Evolutionary conservation across 1,140 invertebrate genomes (phyloP).

Genomic region (Drosophila cardini): DNA sequence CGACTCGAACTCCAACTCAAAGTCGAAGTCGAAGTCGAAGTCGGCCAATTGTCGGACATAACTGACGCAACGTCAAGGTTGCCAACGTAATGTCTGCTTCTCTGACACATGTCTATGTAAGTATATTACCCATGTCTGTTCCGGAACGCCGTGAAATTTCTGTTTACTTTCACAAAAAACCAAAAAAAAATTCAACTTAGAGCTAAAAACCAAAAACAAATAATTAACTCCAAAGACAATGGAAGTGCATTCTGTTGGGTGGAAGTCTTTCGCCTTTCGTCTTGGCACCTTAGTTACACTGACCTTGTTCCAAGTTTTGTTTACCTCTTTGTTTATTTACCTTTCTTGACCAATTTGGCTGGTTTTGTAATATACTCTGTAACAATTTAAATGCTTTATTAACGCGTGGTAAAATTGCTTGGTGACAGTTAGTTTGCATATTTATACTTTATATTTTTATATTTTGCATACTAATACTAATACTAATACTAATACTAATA

Average conservation of each 20-base stretch:
- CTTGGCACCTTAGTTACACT: neutral
- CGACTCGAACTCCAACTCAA: neutral
- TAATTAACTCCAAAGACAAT: slow-evolving; percentile 51
- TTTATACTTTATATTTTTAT: no score
- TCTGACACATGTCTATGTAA: slow-evolving; percentile 17
- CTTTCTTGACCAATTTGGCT: slow-evolving; percentile 6
- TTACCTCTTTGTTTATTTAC: slow-evolving; percentile 26
- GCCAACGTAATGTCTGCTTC: slow-evolving; percentile 32
- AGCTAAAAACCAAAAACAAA: slow-evolving; percentile 1
- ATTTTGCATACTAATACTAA: no score
- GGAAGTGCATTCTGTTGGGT: slow-evolving; percentile 63
- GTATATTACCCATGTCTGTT: slow-evolving; percentile 47
- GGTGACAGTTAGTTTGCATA: neutral
- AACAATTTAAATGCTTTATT: slow-evolving; percentile 25
- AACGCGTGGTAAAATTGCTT: slow-evolving; percentile 1
- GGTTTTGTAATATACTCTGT: slow-evolving; percentile 27
- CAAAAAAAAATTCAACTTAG: no score
- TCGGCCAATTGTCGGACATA: slow-evolving; percentile 10
- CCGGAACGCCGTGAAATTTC: slow-evolving; percentile 63
- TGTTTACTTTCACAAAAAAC: slow-evolving; percentile 64
- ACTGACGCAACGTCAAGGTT: slow-evolving; percentile 69
- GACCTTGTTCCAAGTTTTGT: slow-evolving; percentile 58
- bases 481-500: no score
- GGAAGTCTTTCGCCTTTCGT: neutral
- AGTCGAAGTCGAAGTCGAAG: slow-evolving; percentile 13